phyloP scores from a whole-genome alignment of 2,113 vertebrate species.

The Hemiscyllium ocellatum region DNA sequence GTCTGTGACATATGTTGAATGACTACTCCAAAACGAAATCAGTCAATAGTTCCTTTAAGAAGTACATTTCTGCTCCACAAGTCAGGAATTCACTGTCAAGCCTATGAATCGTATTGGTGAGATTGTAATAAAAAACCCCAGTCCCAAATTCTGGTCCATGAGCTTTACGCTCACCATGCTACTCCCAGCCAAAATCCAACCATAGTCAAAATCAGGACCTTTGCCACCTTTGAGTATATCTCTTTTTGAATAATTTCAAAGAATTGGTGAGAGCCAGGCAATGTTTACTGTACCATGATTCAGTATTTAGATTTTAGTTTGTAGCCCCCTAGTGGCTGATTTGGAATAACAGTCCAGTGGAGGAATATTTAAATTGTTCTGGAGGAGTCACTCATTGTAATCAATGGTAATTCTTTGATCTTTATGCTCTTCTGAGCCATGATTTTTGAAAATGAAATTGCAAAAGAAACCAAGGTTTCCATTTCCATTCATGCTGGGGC shows the following conservation, averaged over 20 bases:
- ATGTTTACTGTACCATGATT: background rate
- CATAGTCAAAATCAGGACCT: background rate
- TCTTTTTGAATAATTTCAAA: background rate
- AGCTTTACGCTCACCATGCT: background rate
- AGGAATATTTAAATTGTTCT: background rate
- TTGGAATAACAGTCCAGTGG: background rate
- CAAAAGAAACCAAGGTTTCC: background rate
- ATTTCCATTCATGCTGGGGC: background rate
- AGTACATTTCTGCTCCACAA: background rate
- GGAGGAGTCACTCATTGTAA: background rate
- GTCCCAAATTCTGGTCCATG: background rate
- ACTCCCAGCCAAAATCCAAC: background rate
- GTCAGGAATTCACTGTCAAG: background rate
- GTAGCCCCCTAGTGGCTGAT: background rate
- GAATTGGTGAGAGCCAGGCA: background rate
- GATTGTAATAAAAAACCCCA: background rate
- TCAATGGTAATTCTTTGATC: background rate
- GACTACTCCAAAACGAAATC: background rate
- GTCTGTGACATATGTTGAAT: background rate
- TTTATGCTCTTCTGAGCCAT: background rate
- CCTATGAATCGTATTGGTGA: background rate
- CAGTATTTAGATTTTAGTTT: background rate
- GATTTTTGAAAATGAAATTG: background rate
- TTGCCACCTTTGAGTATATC: background rate
- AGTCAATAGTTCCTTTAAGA: background rate